Conservation (phyloP, 2,113 vertebrate species). For the Actinemys pallida region DNA sequence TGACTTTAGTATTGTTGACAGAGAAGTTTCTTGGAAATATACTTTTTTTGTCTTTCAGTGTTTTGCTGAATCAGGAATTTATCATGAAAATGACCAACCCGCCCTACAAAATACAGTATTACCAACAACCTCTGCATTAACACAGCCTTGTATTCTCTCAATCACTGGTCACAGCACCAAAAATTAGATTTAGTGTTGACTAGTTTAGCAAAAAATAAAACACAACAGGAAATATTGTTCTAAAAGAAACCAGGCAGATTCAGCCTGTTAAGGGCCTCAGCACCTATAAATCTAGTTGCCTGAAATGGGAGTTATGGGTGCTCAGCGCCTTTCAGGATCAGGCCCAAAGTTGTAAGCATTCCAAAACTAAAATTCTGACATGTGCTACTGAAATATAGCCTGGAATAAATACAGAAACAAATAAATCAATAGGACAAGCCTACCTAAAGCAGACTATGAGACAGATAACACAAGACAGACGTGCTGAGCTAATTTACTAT, state of each 20-base stretch:
- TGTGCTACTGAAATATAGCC: slow-evolving; percentile 51
- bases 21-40: background rate
- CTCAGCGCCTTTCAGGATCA: background rate
- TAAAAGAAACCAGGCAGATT: slow-evolving; percentile 27
- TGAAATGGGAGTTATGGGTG: background rate
- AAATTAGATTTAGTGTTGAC: background rate
- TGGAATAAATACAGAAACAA: slow-evolving; percentile 55
- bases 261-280: background rate
- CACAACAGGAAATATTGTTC: background rate
- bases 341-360: background rate
- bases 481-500: slow-evolving; percentile 61
- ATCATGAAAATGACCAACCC: background rate
- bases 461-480: slow-evolving; percentile 32
- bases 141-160: background rate
- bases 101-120: background rate
- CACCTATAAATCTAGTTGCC: background rate
- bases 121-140: background rate
- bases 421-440: slow-evolving; percentile 30
- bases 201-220: background rate
- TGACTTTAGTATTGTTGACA: background rate
- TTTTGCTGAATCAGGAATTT: background rate
- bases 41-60: background rate
- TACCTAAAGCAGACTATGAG: slow-evolving; percentile 43
- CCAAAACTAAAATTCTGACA: slow-evolving; percentile 30
- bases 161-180: background rate